Evolutionary conservation across 1,140 invertebrate genomes (phyloP).

Genomic region (Bombus terrestris): DNA sequence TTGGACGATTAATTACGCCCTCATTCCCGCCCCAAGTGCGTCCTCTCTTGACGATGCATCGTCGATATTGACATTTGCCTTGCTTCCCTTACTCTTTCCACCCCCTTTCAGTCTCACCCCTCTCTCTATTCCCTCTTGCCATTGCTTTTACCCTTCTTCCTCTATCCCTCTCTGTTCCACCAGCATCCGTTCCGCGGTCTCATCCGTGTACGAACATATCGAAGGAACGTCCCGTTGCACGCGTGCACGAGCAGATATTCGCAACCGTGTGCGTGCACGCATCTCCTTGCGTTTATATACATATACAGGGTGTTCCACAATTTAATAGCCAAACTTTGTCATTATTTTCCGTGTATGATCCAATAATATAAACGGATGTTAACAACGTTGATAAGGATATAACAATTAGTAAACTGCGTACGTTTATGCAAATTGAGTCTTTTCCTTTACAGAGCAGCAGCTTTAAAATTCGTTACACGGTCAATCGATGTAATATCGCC

Average conservation of each 20-base stretch:
- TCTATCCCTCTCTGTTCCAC: conserved; percentile 14
- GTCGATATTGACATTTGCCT: conserved; percentile 81
- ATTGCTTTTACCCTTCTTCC: conserved; percentile 2
- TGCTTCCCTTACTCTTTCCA: conserved; percentile 65
- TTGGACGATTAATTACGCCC: conserved; percentile 81
- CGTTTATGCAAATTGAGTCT: no score
- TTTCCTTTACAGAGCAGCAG: no score
- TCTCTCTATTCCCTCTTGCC: background rate
- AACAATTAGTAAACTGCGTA: no score
- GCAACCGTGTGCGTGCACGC: background rate
- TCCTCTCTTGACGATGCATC: conserved; percentile 72
- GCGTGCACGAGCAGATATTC: no score
- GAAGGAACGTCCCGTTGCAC: background rate
- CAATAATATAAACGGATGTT: no score
- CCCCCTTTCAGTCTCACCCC: conserved; percentile 3
- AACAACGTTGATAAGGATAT: no score
- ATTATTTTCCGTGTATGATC: no score
- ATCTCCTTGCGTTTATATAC: background rate
- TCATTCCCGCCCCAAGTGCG: conserved; percentile 78
- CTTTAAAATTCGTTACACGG: no score
- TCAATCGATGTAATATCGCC: no score
- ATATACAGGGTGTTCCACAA: background rate
- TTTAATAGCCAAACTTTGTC: background rate
- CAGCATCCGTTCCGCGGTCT: background rate
- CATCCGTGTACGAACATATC: background rate